phyloP scores from a whole-genome alignment of 2,888 invertebrate species.

The Lobophora halterata region DNA sequence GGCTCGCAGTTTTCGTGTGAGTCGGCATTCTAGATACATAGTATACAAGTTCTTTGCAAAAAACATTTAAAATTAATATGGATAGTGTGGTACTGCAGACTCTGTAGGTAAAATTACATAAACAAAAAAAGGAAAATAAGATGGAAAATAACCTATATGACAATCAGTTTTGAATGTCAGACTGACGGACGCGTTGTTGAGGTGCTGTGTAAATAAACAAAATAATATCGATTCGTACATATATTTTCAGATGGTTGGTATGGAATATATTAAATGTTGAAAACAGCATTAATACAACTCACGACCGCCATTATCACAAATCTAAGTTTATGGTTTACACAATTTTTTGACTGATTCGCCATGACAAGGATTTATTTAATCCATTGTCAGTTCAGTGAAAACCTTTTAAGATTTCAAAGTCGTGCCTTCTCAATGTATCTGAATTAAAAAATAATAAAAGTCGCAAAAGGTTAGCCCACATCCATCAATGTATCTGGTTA shows the following conservation, averaged over 20 bases:
- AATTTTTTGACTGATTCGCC: no score
- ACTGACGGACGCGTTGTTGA: no score
- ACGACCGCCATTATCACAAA: no score
- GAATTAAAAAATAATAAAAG: slow-evolving; percentile 25
- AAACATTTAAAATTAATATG: slow-evolving; percentile 12
- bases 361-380: no score
- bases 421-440: slow-evolving; percentile 17
- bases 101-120: background rate
- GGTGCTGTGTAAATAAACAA: no score
- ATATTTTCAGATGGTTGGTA: background rate
- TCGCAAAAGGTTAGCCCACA: slow-evolving; percentile 33
- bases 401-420: slow-evolving; percentile 25
- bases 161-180: slow-evolving; percentile 15
- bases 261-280: background rate
- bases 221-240: background rate
- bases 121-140: slow-evolving; percentile 3
- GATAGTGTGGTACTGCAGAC: slow-evolving; percentile 10
- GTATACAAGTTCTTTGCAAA: no score
- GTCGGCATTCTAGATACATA: no score
- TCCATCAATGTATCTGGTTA: slow-evolving; percentile 36
- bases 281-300: no score
- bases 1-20: no score
- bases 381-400: slow-evolving; percentile 7
- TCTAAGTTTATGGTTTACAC: no score
- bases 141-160: slow-evolving; percentile 14